Conservation (phyloP, 2,113 vertebrate species). For the Grammomys dolichurus region DNA sequence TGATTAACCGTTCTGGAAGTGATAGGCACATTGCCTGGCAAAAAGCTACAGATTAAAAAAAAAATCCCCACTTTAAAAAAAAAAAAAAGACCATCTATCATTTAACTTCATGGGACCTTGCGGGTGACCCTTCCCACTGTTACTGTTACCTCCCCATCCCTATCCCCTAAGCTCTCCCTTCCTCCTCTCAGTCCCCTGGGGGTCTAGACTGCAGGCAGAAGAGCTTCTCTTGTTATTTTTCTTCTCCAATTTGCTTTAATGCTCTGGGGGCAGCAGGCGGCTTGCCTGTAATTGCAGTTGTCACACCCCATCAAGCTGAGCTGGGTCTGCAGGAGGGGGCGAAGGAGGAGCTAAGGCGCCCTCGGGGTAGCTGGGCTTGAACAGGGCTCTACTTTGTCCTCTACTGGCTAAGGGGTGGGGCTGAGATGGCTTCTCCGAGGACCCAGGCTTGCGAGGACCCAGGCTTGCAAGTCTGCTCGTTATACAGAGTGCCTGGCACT, state of each 20-base stretch:
- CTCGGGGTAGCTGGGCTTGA: background rate
- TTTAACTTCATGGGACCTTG: background rate
- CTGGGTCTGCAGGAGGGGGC: background rate
- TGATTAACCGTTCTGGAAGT: background rate
- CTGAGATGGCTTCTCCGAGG: background rate
- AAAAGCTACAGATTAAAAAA: background rate
- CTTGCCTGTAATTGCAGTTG: slow-evolving; percentile 74
- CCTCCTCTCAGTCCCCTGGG: background rate
- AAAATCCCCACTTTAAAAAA: background rate
- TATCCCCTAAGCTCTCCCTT: background rate
- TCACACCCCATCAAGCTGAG: slow-evolving; percentile 60
- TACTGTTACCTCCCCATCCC: fast-evolving
- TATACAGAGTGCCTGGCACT: background rate
- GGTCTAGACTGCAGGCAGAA: slow-evolving; percentile 9
- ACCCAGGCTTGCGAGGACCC: background rate
- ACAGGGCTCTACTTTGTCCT: slow-evolving; percentile 31
- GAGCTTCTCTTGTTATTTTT: slow-evolving; percentile 7
- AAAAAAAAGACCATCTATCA: background rate
- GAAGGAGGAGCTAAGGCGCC: background rate
- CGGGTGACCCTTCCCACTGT: background rate
- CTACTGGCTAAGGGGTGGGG: background rate
- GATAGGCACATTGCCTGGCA: background rate
- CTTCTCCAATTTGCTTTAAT: slow-evolving; percentile 52
- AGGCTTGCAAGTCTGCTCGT: background rate
- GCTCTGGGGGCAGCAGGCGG: slow-evolving; percentile 41